A percentile compares a stretch with the other conserved stretches of the same genome.
These are phyloP conservation scores for Sphinx pinastri DNA, from an alignment of 2,888 invertebrate species.

Conservation along the genomic window DNA sequence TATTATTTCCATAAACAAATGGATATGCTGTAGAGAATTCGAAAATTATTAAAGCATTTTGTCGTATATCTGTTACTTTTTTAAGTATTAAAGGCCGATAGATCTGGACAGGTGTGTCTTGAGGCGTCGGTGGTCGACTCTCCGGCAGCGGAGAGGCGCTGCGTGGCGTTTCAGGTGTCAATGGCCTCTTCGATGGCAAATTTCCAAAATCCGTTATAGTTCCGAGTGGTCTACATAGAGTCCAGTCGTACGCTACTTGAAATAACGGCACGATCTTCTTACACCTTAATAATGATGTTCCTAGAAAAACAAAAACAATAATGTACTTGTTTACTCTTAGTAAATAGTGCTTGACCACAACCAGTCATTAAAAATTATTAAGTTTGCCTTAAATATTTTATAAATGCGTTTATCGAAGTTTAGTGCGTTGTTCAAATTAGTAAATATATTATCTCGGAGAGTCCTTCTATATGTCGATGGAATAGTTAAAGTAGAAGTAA, in stretches of 20 bases:
- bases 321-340: slow-evolving; percentile 15
- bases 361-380: not conserved
- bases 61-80: slow-evolving; percentile 60
- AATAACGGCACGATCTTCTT: slow-evolving; percentile 70
- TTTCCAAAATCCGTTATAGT: slow-evolving; percentile 69
- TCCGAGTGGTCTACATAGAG: slow-evolving; percentile 73
- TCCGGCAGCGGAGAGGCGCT: slow-evolving; percentile 54
- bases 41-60: slow-evolving; percentile 70
- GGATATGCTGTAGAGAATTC: slow-evolving; percentile 76
- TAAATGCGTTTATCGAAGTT: not conserved
- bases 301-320: slow-evolving; percentile 73
- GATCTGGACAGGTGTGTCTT: slow-evolving; percentile 30
- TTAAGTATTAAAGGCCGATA: slow-evolving; percentile 40
- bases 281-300: slow-evolving; percentile 53
- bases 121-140: slow-evolving; percentile 36
- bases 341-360: not conserved
- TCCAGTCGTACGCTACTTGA: slow-evolving; percentile 77
- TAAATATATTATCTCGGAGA: no score
- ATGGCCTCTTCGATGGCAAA: slow-evolving; percentile 37
- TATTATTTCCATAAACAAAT: slow-evolving; percentile 75
- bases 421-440: not conserved
- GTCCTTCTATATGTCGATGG: no score
- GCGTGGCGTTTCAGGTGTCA: slow-evolving; percentile 48
- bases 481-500: no score
- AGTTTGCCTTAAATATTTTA: not conserved